Evolutionary conservation across 2,888 invertebrate species (phyloP), one percentile per base, ranked within the genome.

Genomic region (Ennomos fuscantarius): DNA sequence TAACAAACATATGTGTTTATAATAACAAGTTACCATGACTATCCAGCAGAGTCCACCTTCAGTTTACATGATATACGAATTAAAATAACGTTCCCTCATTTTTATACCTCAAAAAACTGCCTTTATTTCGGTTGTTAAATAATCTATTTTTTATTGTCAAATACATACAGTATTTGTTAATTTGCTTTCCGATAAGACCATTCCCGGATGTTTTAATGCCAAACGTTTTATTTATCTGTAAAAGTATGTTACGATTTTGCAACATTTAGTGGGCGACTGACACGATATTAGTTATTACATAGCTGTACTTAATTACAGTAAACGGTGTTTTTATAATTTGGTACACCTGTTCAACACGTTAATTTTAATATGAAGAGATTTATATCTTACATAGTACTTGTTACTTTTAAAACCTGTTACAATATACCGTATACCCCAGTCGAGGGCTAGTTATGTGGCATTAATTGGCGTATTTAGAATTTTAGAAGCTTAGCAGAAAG

Each of bases 291-390:
- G 44, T 41, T 59, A 53, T 54, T 45, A 59, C 53, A 61, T 69
- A 68, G 62, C 53, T 59, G 60, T 65, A 64, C 54, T 55, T 55
- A 60, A 63, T 64, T 62, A 46, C 41, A 60, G 57, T 43, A 60
- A 65, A 57, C 64, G 65, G 66, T 52, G 49, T 50, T 46, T 59
- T 39, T 43, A 66, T 66, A 63, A 63, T 66, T 71, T 69, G 63
- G 55, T 63, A 68, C 65, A 71, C 62, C 64, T 68, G 66, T 60
- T 55, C 51, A 47, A 61, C 39, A 56, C 42, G 43, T 35, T 41
- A 32, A 54, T 54, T 55, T 48, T 50, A 41, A 12, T 39, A 43
- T 34, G 32, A 48, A 10, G 60, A 55, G 60, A 63, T 63, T 68
- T 43, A 62, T 64, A 13, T 56, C 56, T 42, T 33, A 33, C 39